Base-by-base conservation (phyloP, 2,113 vertebrate species). In the Oreamnos americanus region DNA sequence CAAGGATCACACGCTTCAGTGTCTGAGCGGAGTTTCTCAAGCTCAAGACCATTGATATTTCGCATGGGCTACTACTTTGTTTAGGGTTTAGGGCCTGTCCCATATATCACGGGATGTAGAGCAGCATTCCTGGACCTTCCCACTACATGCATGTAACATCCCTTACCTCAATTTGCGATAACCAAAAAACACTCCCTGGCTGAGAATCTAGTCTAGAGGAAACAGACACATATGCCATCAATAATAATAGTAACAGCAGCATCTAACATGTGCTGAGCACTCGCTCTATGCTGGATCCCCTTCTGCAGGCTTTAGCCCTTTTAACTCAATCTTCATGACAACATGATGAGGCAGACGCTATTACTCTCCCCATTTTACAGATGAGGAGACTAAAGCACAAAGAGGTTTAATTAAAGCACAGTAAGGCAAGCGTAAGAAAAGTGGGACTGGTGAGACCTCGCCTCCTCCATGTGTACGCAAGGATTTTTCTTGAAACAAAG, bases 331-430 rank as follows among this genome's bases (percentile, higher is more conserved):
- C 76, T n/a, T 81, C 64, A 45, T 13, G 33, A 19, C 19, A 30
- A 83, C 57, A 67, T 36, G 12, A 7, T 11, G 14, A 58, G 64
- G 26, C 28, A 57, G 26, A 19, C 1, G 17, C 47, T 58, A 7
- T 36, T 47, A 30, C 7, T 57, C 43, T 26, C 28, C 57, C 43
- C 82, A 57, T 10, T 86, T 64, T 57, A 82, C 45, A 74, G 67
- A 89, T 45, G 51, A 92, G 76, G 51, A 96, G 60, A 82, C 14
- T 2, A 82, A 74, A 89, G 60, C 71, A 87, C 36, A 26, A 78
- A 43, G 49, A 82, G 28, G n/a, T 58, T 76, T 43, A 47, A 64
- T 36, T 53, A 67, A 76, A 39, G 81, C 94, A 30, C 67, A 67
- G 45, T 17, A 17, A 28, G 11, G 21, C 33, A 51, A 57, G 33